These are phyloP conservation scores for Brevimyrus niger DNA, from an alignment of 2,113 vertebrate species.

Conservation along the genomic window DNA sequence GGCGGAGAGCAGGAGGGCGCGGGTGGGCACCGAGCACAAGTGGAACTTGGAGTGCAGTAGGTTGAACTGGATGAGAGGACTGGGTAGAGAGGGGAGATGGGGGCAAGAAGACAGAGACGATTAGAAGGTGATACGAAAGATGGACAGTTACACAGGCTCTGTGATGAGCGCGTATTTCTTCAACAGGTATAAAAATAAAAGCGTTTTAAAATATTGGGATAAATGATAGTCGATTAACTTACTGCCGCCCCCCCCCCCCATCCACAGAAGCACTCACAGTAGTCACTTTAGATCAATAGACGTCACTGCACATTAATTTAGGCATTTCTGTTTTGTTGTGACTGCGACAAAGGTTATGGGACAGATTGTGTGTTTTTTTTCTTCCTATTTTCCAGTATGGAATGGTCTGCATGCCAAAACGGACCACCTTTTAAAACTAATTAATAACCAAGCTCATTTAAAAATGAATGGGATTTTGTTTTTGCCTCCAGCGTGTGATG, in stretches of 20 bases:
- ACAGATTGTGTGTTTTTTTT: background rate
- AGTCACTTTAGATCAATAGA: background rate
- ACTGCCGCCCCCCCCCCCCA: background rate
- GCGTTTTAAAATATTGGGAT: background rate
- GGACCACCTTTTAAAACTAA: background rate
- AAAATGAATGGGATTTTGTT: background rate
- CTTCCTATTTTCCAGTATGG: background rate
- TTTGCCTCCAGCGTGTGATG: background rate
- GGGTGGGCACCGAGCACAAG: slow-evolving; percentile 80
- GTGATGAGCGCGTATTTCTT: background rate
- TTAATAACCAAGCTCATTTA: background rate
- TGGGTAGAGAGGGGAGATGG: slow-evolving; percentile 26
- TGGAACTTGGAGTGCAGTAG: slow-evolving; percentile 90
- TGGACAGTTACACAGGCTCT: background rate
- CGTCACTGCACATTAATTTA: background rate
- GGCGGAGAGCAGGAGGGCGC: slow-evolving; percentile 80
- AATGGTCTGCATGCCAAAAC: background rate
- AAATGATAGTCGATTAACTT: background rate
- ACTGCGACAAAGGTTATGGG: background rate
- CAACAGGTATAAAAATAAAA: background rate
- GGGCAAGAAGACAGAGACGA: background rate
- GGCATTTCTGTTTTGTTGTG: background rate
- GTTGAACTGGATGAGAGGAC: slow-evolving; percentile 86
- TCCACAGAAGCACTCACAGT: background rate
- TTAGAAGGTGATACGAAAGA: background rate